These are phyloP conservation scores for Sinocyclocheilus rhinocerous DNA, from an alignment of 2,113 vertebrate species.

Conservation along the genomic window DNA sequence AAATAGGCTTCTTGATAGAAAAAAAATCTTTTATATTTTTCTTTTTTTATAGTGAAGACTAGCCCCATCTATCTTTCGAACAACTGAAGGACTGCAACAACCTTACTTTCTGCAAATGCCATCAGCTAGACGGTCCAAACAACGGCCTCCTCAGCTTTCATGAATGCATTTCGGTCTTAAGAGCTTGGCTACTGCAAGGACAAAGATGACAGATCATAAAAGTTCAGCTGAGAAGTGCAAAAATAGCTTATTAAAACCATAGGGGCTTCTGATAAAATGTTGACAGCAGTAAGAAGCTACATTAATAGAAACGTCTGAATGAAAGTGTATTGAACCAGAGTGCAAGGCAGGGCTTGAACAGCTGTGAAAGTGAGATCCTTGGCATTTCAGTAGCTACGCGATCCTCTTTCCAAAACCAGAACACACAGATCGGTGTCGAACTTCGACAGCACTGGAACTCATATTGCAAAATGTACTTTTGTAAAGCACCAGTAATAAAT, in stretches of 20 bases:
- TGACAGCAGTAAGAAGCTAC: slow-evolving; percentile 58
- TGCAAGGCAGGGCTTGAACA: slow-evolving; percentile 62
- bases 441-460: slow-evolving; percentile 28
- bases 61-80: slow-evolving; percentile 23
- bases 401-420: slow-evolving; percentile 60
- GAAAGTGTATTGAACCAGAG: slow-evolving; percentile 62
- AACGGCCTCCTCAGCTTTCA: slow-evolving; percentile 32
- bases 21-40: slow-evolving; percentile 46
- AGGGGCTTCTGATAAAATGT: slow-evolving; percentile 48
- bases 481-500: slow-evolving; percentile 71
- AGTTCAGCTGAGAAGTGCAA: slow-evolving; percentile 60
- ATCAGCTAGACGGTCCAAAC: slow-evolving; percentile 21
- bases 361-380: slow-evolving; percentile 49
- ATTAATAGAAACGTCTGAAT: slow-evolving; percentile 53
- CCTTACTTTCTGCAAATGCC: slow-evolving; percentile 12
- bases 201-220: slow-evolving; percentile 39
- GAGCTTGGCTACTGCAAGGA: slow-evolving; percentile 46
- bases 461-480: slow-evolving; percentile 58
- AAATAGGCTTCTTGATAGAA: slow-evolving; percentile 63
- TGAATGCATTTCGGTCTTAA: slow-evolving; percentile 42
- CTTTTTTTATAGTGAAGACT: slow-evolving; percentile 43
- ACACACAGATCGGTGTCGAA: slow-evolving; percentile 34
- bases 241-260: slow-evolving; percentile 64
- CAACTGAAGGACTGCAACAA: slow-evolving; percentile 22
- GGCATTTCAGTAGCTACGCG: slow-evolving; percentile 50